Evolutionary conservation across 1,140 invertebrate genomes (phyloP).

Genomic region (Hormaphis cornu): DNA sequence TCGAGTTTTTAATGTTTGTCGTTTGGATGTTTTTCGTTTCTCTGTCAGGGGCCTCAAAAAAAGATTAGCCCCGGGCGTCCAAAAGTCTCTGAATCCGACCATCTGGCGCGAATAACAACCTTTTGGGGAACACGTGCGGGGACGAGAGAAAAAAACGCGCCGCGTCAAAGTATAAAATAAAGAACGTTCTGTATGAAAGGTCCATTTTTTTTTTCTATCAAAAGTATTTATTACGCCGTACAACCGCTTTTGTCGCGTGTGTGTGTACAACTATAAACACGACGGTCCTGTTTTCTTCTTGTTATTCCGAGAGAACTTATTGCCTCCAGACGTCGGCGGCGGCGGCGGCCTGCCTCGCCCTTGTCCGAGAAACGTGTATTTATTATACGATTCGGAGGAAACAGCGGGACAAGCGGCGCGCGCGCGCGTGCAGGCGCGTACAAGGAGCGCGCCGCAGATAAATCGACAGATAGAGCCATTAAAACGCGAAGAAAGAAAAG

Average conservation of each 20-base stretch:
- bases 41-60: too few species aligned
- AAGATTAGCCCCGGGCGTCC: too few species aligned
- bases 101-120: too few species aligned
- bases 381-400: constrained; percentile 6
- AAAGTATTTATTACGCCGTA: background rate
- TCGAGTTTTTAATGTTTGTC: too few species aligned
- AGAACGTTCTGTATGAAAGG: too few species aligned
- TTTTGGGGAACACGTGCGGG: too few species aligned
- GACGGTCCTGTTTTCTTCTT: constrained; percentile 15
- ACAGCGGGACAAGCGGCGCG: constrained; percentile 21
- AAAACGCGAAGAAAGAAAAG: background rate
- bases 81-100: too few species aligned
- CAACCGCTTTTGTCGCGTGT: background rate
- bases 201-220: too few species aligned
- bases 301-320: constrained; percentile 30
- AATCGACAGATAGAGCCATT: constrained; percentile 31
- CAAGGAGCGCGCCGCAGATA: constrained; percentile 30
- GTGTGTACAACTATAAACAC: background rate
- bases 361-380: constrained; percentile 25
- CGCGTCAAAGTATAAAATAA: background rate
- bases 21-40: too few species aligned
- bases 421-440: background rate
- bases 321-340: constrained; percentile 29
- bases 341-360: constrained; percentile 25
- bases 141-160: too few species aligned